phyloP scores from a whole-genome alignment of 2,113 vertebrate species.

The Thinocorus orbignyianus region DNA sequence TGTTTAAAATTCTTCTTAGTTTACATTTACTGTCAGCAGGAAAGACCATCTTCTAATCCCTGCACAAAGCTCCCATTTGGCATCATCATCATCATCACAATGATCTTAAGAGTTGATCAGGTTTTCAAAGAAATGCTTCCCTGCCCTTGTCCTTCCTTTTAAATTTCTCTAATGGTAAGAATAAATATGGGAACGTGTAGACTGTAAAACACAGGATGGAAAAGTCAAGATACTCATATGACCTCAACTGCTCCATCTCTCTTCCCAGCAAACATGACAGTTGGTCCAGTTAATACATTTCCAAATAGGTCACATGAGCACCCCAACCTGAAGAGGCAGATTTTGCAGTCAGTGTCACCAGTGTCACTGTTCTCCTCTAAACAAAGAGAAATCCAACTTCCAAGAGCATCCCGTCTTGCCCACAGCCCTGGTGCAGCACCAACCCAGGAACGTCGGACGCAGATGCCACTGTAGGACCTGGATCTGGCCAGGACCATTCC shows the following conservation, averaged over 20 bases:
- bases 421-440: rapidly evolving
- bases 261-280: not conserved
- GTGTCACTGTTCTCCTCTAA: not conserved
- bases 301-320: not conserved
- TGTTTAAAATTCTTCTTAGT: not conserved
- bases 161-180: not conserved
- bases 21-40: not conserved
- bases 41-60: not conserved
- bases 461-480: not conserved
- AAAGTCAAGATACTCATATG: not conserved
- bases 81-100: not conserved
- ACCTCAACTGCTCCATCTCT: not conserved
- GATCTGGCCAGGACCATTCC: not conserved
- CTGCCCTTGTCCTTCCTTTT: not conserved
- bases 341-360: not conserved
- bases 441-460: not conserved
- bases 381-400: not conserved
- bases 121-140: not conserved
- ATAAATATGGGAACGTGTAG: not conserved
- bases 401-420: not conserved
- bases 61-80: not conserved
- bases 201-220: not conserved
- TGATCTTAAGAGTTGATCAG: not conserved
- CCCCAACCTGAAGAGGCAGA: not conserved
- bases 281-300: not conserved